Conservation (phyloP, 1,140 invertebrate genomes). For the Drosophila setifemur region DNA sequence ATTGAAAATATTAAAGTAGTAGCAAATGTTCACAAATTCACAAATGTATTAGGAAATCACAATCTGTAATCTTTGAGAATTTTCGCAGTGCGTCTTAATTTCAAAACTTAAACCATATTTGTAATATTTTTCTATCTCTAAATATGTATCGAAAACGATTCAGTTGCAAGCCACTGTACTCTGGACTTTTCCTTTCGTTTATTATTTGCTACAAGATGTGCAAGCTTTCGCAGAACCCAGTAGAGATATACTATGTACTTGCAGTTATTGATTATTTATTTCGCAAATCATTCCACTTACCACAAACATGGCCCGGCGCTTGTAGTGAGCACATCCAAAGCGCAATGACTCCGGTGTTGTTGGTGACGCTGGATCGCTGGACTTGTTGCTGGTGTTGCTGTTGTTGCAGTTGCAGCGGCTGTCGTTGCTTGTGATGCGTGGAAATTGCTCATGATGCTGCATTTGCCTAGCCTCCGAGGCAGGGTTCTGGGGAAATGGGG, state of each 20-base stretch:
- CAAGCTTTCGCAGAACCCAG: not conserved
- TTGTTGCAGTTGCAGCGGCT: not conserved
- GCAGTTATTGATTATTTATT: not conserved
- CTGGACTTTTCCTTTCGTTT: too few relatives aligned
- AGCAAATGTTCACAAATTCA: too few relatives aligned
- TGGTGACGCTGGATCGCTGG: slow-evolving; percentile 30
- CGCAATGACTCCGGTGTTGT: slow-evolving; percentile 64
- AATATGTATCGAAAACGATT: too few relatives aligned
- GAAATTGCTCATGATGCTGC: slow-evolving; percentile 26
- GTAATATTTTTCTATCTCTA: too few relatives aligned
- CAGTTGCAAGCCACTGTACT: too few relatives aligned
- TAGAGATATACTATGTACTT: not conserved
- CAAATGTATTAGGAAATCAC: too few relatives aligned
- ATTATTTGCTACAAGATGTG: too few relatives aligned
- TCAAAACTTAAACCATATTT: too few relatives aligned
- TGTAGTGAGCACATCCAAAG: slow-evolving; percentile 89
- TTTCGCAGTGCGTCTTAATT: too few relatives aligned
- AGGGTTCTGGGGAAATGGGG: slow-evolving; percentile 7
- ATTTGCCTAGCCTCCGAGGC: slow-evolving; percentile 44
- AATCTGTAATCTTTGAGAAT: too few relatives aligned
- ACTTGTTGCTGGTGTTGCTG: slow-evolving; percentile 18
- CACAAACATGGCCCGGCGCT: slow-evolving; percentile 91
- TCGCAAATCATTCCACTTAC: slow-evolving; percentile 83
- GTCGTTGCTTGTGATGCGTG: slow-evolving; percentile 10
- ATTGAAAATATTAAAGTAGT: too few relatives aligned